phyloP scores from a whole-genome alignment of 2,113 vertebrate species.

The Smithornis capensis region DNA sequence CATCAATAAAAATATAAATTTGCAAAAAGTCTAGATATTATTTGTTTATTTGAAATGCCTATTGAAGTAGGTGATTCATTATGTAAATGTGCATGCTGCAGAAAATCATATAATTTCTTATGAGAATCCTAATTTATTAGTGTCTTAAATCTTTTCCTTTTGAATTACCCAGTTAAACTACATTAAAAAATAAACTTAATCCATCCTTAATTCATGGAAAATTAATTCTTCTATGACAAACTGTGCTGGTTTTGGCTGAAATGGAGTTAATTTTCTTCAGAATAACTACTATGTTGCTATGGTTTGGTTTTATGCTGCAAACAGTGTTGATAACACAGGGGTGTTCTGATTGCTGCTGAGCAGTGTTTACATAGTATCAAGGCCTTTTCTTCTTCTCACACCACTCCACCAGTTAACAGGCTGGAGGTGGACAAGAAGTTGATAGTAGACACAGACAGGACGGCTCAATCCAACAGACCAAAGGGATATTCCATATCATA shows the following conservation, averaged over 20 bases:
- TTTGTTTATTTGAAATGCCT: background rate
- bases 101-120: background rate
- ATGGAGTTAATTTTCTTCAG: background rate
- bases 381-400: background rate
- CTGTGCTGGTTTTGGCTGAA: background rate
- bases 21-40: background rate
- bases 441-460: background rate
- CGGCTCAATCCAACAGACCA: background rate
- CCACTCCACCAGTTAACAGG: fast-evolving
- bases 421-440: background rate
- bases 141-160: background rate
- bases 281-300: background rate
- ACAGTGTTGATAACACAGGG: no score
- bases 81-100: background rate
- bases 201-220: background rate
- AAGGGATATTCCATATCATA: background rate
- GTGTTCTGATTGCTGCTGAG: background rate
- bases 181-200: background rate
- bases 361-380: background rate
- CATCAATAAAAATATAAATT: background rate
- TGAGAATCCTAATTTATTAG: background rate
- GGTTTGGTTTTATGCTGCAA: background rate
- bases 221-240: background rate
- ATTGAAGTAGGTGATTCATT: background rate
- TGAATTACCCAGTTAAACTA: background rate